Conservation (phyloP, 2,797 vertebrate species). For the Melanotaenia trifasciata region DNA sequence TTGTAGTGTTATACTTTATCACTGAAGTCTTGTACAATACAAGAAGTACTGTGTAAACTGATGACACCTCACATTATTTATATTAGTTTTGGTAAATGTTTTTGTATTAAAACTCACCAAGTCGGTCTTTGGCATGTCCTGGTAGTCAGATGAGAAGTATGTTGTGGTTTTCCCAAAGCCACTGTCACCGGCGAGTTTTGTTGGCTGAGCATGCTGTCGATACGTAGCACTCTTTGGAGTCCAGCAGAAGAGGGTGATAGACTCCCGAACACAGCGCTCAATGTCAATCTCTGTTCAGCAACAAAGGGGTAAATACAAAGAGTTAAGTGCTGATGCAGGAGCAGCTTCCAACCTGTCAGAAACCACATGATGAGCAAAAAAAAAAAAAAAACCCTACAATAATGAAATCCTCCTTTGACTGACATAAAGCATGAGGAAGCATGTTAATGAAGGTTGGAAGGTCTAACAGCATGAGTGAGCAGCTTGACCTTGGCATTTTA, state of each 20-base stretch:
- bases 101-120: conserved; percentile 82
- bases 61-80: too few species aligned
- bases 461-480: conserved; percentile 29
- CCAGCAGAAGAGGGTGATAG: conserved; percentile 96
- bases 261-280: conserved; percentile 96
- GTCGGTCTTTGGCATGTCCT: conserved; percentile 89
- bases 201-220: conserved; percentile 91
- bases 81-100: neutral
- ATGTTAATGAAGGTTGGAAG: conserved; percentile 45
- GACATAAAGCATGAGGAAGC: conserved; percentile 23
- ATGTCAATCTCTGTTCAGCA: conserved; percentile 93
- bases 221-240: conserved; percentile 95
- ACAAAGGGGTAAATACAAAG: neutral
- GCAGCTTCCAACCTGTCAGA: neutral
- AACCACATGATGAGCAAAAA: neutral
- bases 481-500: conserved; percentile 60
- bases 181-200: conserved; percentile 78
- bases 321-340: neutral
- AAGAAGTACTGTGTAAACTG: neutral
- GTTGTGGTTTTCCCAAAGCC: conserved; percentile 75
- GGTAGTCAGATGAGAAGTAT: conserved; percentile 88
- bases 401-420: conserved; percentile 5
- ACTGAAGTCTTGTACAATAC: too few species aligned
- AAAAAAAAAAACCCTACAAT: neutral
- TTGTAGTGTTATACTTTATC: too few species aligned